Conservation (phyloP, 1,140 invertebrate genomes). For the Drosophila subpulchrella region DNA sequence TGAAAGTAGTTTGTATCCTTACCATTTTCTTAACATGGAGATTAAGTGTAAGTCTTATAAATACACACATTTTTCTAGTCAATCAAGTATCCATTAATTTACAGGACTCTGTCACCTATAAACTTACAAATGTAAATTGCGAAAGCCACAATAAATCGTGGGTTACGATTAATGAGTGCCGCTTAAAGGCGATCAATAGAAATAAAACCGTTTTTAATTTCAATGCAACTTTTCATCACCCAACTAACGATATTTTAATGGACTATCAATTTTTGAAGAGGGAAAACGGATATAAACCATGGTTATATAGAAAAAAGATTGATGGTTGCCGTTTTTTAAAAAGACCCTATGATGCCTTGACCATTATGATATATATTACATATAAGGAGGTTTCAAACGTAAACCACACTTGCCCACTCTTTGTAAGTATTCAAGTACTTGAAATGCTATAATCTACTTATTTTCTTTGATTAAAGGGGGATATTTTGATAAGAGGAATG, state of each 20-base stretch:
- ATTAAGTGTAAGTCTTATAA: conserved; percentile 8
- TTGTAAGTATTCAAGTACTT: background rate
- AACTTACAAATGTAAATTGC: conserved; percentile 11
- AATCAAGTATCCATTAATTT: background rate
- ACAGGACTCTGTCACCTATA: conserved; percentile 10
- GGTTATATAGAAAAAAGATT: background rate
- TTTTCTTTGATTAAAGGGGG: background rate
- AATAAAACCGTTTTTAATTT: conserved; percentile 14
- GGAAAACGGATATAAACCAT: conserved; percentile 18
- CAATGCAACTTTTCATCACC: conserved; percentile 7
- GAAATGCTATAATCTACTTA: background rate
- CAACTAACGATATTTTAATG: background rate
- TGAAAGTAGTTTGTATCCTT: background rate
- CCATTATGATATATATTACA: background rate
- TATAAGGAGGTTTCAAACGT: conserved; percentile 14
- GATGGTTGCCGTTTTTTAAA: conserved; percentile 14
- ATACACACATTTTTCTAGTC: too few relatives aligned
- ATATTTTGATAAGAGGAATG: conserved; percentile 10
- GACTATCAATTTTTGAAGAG: conserved; percentile 5
- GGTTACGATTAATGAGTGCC: conserved; percentile 24
- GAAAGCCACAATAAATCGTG: conserved; percentile 14
- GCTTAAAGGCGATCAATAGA: conserved; percentile 18
- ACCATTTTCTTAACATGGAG: background rate
- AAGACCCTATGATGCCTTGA: conserved; percentile 1
- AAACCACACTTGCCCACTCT: conserved; percentile 18